These are phyloP conservation scores for Channa argus DNA, from an alignment of 2,113 vertebrate species.

Conservation along the genomic window DNA sequence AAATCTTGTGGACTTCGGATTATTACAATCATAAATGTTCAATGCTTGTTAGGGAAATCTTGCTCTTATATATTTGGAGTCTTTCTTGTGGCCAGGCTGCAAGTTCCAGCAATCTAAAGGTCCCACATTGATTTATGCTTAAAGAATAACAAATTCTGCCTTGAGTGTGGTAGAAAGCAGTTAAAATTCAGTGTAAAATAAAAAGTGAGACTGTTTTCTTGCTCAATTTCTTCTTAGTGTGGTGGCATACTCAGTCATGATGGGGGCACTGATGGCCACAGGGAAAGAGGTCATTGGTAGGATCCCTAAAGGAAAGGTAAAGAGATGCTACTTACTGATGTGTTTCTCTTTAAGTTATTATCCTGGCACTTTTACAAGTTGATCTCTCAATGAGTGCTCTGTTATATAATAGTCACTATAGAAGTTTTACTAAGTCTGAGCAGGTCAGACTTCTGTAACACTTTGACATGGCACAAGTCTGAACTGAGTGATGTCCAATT, in stretches of 20 bases:
- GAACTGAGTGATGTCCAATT: too few species aligned
- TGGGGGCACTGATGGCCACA: conserved; percentile 97
- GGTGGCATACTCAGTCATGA: conserved; percentile 95
- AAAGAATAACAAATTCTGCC: too few species aligned
- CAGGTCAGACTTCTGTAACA: too few species aligned
- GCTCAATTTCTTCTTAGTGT: conserved; percentile 81
- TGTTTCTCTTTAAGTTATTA: background rate
- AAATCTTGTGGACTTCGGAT: background rate
- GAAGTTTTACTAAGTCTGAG: too few species aligned
- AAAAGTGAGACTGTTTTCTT: background rate
- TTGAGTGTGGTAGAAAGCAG: too few species aligned
- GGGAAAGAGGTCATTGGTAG: conserved; percentile 94
- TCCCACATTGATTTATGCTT: too few species aligned
- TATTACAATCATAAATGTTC: background rate
- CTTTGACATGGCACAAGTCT: too few species aligned
- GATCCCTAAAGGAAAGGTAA: conserved; percentile 97
- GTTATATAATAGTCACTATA: too few species aligned
- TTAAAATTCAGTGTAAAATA: too few species aligned
- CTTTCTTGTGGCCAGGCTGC: too few species aligned
- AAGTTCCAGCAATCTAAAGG: too few species aligned
- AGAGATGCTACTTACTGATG: background rate
- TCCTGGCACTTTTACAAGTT: background rate
- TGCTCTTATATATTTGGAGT: background rate
- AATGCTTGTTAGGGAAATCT: background rate
- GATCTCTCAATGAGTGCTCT: too few species aligned